Conservation (phyloP, 2,888 invertebrate genomes). For the Caenorhabditis macrosperma region DNA sequence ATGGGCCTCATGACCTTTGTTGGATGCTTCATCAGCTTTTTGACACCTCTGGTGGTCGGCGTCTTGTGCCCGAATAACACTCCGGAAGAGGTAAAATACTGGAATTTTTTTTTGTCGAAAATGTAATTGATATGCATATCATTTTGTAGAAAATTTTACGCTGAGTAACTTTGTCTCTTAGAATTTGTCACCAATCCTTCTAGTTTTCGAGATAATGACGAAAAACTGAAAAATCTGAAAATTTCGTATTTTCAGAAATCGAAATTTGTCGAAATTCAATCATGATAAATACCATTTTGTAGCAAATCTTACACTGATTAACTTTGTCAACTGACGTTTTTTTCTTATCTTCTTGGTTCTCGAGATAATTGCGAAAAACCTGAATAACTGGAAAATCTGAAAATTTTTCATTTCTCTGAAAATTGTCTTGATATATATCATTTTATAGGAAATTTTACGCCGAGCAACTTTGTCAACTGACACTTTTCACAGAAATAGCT, state of each 20-base stretch:
- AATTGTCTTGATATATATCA: not conserved
- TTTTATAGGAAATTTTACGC: not conserved
- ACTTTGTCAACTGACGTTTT: too few relatives aligned
- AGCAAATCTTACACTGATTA: too few relatives aligned
- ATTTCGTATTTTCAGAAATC: too few relatives aligned
- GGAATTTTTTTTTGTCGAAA: not conserved
- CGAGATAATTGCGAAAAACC: too few relatives aligned
- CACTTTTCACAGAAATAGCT: not conserved
- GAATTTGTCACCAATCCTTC: not conserved
- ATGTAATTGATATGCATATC: not conserved
- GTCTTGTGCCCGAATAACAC: conserved; percentile 44
- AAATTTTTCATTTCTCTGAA: not conserved
- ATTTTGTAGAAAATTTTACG: not conserved
- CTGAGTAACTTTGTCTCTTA: not conserved
- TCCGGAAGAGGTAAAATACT: conserved; percentile 47
- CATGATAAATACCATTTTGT: too few relatives aligned
- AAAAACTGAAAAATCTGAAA: too few relatives aligned
- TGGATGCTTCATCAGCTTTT: conserved; percentile 19
- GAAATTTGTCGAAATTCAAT: too few relatives aligned
- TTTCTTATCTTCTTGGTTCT: too few relatives aligned
- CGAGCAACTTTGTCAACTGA: not conserved
- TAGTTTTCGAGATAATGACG: not conserved
- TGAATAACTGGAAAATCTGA: too few relatives aligned
- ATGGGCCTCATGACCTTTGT: conserved; percentile 32
- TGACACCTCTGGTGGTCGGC: conserved; percentile 35